These are phyloP conservation scores for Drosophila paranaensis DNA, from an alignment of 2,888 invertebrate genomes.

Conservation along the genomic window DNA sequence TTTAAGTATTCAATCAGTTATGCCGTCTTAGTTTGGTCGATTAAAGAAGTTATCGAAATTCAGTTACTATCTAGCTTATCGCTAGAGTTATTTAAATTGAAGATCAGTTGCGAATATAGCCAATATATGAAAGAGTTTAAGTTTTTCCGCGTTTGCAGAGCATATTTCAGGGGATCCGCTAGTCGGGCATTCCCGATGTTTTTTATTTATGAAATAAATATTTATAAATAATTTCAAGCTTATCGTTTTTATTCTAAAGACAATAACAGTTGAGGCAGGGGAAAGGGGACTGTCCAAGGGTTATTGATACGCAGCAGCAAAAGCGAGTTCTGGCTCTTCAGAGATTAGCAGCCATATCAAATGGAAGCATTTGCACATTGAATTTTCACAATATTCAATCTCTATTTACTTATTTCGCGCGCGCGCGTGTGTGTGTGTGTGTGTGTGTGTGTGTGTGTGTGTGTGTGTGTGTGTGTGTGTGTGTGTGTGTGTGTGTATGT, in stretches of 20 bases:
- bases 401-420: slow-evolving; percentile 7
- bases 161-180: no score
- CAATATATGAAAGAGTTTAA: no score
- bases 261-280: slow-evolving; percentile 20
- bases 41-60: no score
- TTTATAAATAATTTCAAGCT: slow-evolving; percentile 17
- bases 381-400: slow-evolving; percentile 1
- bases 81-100: no score
- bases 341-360: slow-evolving; percentile 50
- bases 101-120: no score
- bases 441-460: not conserved
- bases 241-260: slow-evolving; percentile 11
- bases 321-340: slow-evolving; percentile 8
- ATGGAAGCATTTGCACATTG: slow-evolving; percentile 11
- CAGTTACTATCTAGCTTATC: no score
- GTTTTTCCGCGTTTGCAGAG: no score
- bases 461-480: not conserved
- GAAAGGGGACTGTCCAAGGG: slow-evolving; percentile 26
- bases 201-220: slow-evolving; percentile 14
- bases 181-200: no score
- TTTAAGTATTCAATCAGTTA: no score
- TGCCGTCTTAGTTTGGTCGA: no score
- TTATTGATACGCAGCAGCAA: slow-evolving; percentile 46
- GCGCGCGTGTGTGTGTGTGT: not conserved
- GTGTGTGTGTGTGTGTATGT: not conserved